Evolutionary conservation across 2,113 vertebrate genomes (phyloP), one percentile per base, ranked within the genome.

Genomic region (Phycodurus eques): DNA sequence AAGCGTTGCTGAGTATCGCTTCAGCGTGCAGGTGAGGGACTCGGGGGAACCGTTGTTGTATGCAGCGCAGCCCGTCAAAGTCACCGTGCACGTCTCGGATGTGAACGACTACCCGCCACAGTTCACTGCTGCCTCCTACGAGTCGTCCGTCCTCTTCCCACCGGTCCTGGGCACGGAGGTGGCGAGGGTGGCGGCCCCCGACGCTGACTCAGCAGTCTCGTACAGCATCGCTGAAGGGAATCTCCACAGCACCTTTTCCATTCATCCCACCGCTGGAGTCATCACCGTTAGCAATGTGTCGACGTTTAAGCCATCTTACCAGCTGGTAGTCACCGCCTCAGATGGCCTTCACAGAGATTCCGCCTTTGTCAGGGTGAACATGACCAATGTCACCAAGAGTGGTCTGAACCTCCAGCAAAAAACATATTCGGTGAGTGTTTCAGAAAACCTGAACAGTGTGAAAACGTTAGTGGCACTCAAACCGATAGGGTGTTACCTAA

Each of bases 61-160:
- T n/a, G 94, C 96, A 39, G 83, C 90, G 27, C 92, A 91, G 82
- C 92, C 95, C 33, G 92, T 93, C 77, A 93, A 88, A 80, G 93
- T 98, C 81, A 94, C 88, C 4, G 87, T 99, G 67, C 88, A 80
- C 0, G 64, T 99, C 63, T 88, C 91, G 72, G 93, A 99, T 43
- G 83, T 95, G 68, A 99, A 99, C 27, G 98, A 99, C 80, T 95
- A 92, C 51, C 93, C 95, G 9, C 98, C 98, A 8, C 90, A 89
- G 65, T 99, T 99, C 86, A 75, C 73, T 56, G 77, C 87, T 68
- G 85, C 91, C 1, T 65, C 74, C 7, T 98, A 98, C 0, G 87
- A 95, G 74, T 63, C 92, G 68, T 90, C 90, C 35, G 43, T 95
- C 66, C 78, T 90, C 15, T 83, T 91, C 19, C 96, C 96, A 51